phyloP scores from a whole-genome alignment of 2,113 vertebrate genomes.

The Pseudorhombus dupliciocellatus region DNA sequence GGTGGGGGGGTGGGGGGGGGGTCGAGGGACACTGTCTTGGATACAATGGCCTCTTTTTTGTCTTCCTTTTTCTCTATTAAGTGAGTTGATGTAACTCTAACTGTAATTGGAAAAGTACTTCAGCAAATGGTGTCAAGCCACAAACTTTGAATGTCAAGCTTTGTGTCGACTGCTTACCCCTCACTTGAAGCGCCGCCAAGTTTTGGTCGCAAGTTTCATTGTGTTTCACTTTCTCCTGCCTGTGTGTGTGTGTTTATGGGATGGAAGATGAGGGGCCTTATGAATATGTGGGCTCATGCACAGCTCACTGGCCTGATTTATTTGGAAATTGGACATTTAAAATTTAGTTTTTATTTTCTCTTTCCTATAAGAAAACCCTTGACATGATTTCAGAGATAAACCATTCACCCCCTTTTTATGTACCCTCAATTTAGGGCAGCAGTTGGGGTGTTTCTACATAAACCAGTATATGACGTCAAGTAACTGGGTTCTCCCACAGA shows the following conservation, averaged over 20 bases:
- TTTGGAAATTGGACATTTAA: neutral
- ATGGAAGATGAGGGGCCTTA: neutral
- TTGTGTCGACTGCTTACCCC: constrained; percentile 4
- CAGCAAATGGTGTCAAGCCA: constrained; percentile 41
- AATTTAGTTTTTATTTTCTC: neutral
- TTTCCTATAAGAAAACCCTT: neutral
- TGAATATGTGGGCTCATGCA: neutral
- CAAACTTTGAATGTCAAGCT: constrained; percentile 46
- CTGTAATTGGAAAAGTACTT: constrained; percentile 16
- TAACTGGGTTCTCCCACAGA: constrained; percentile 47
- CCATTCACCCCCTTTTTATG: neutral
- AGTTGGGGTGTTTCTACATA: constrained; percentile 36
- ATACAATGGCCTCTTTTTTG: constrained; percentile 23
- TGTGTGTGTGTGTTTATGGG: constrained; percentile 18
- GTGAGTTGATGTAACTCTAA: constrained; percentile 18
- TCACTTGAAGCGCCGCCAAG: constrained; percentile 38
- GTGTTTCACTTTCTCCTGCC: constrained; percentile 40
- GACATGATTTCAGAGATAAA: neutral
- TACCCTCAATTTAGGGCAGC: constrained; percentile 10
- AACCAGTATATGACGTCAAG: constrained; percentile 45
- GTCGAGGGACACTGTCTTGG: constrained; percentile 18
- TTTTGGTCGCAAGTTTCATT: constrained; percentile 45
- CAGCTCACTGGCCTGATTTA: constrained; percentile 2
- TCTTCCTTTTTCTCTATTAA: neutral
- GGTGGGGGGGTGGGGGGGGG: constrained; percentile 31